phyloP scores from a whole-genome alignment of 1,140 invertebrate species.

The Drosophila kurseongensis region DNA sequence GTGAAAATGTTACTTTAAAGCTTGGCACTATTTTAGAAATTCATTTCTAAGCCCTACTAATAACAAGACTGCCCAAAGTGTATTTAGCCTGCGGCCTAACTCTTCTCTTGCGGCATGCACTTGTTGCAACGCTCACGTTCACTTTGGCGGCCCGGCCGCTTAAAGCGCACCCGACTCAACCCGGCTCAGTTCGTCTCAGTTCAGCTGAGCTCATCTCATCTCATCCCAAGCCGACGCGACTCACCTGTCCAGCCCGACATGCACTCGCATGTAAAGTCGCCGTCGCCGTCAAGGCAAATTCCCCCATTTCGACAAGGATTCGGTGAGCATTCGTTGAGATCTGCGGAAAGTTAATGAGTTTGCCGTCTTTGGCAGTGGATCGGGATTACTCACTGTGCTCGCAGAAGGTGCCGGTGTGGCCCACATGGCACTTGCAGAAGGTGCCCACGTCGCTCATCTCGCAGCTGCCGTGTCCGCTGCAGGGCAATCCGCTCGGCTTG shows the following conservation, averaged over 20 bases:
- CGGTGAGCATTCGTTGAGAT: slow-evolving; percentile 92
- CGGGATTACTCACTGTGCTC: slow-evolving; percentile 88
- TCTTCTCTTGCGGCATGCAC: slow-evolving; percentile 30
- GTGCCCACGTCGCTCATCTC: slow-evolving; percentile 87
- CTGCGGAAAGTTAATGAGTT: slow-evolving; percentile 86
- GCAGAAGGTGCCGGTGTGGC: slow-evolving; percentile 91
- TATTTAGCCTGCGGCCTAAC: slow-evolving; percentile 10
- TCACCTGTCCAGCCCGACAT: slow-evolving; percentile 91
- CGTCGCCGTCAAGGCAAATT: slow-evolving; percentile 90
- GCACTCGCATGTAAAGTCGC: slow-evolving; percentile 91
- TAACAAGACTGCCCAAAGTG: slow-evolving; percentile 1
- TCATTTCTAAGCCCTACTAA: too few species aligned
- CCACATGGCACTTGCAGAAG: slow-evolving; percentile 90
- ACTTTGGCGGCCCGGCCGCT: slow-evolving; percentile 61
- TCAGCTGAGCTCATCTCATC: slow-evolving; percentile 18
- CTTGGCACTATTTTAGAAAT: too few species aligned
- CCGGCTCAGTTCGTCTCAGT: slow-evolving; percentile 24
- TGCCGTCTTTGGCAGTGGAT: slow-evolving; percentile 35
- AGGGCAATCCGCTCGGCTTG: slow-evolving; percentile 85
- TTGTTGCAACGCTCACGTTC: slow-evolving; percentile 72
- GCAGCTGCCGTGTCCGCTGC: slow-evolving; percentile 93
- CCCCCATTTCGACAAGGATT: slow-evolving; percentile 91
- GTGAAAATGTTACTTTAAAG: too few species aligned
- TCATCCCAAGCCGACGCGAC: slow-evolving; percentile 32
- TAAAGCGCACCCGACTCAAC: slow-evolving; percentile 30